Conservation (phyloP, 2,113 vertebrate species). For the Capreolus pygargus region DNA sequence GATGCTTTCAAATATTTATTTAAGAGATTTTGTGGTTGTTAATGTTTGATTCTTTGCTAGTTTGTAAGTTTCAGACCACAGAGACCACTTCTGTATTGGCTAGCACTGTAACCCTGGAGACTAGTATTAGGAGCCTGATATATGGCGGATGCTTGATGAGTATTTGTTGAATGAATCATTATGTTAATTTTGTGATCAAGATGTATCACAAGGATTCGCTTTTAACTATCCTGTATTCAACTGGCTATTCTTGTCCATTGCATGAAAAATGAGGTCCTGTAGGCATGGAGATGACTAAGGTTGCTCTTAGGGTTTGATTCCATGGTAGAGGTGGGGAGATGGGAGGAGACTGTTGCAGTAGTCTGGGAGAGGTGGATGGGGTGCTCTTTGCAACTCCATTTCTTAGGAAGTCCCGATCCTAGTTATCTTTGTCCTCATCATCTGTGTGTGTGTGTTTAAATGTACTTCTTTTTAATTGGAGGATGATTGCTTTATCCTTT, state of each 20-base stretch:
- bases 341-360: background rate
- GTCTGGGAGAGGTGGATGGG: background rate
- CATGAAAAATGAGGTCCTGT: background rate
- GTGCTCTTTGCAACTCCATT: background rate
- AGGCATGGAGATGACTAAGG: background rate
- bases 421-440: background rate
- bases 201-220: background rate
- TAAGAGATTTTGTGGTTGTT: background rate
- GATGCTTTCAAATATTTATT: background rate
- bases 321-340: background rate
- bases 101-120: background rate
- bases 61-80: background rate
- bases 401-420: background rate
- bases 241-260: background rate
- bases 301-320: background rate
- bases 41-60: background rate
- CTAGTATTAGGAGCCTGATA: background rate
- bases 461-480: background rate
- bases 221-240: background rate
- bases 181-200: conserved; percentile 4
- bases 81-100: background rate
- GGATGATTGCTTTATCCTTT: background rate
- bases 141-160: background rate
- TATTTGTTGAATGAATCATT: background rate
- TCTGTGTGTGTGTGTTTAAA: background rate